Conservation (phyloP, 2,888 invertebrate species). For the Lordiphosa fenestrarum region DNA sequence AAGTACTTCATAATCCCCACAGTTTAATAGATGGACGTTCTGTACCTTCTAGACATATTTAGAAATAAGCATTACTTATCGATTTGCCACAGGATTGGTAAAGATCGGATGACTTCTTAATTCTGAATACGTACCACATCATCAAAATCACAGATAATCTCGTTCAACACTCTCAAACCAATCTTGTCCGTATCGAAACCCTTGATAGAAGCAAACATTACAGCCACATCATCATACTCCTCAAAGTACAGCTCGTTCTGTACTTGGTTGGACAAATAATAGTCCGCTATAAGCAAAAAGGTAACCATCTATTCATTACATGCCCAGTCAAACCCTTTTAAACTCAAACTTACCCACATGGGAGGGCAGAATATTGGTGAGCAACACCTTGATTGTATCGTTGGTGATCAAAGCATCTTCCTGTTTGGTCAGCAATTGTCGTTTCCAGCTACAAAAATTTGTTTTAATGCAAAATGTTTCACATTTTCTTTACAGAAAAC, state of each 20-base stretch:
- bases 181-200: constrained; percentile 87
- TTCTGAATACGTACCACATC: constrained; percentile 81
- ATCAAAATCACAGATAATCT: constrained; percentile 96
- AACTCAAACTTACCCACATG: constrained; percentile 88
- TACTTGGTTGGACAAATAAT: constrained; percentile 86
- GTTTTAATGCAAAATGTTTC: neutral
- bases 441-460: constrained; percentile 82
- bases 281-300: constrained; percentile 83
- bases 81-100: too few relatives aligned
- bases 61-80: too few relatives aligned
- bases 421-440: constrained; percentile 89
- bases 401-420: constrained; percentile 92
- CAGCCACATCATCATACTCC: constrained; percentile 92
- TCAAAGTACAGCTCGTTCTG: constrained; percentile 92
- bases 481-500: too few relatives aligned
- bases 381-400: constrained; percentile 91
- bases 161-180: constrained; percentile 88
- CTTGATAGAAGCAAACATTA: constrained; percentile 97
- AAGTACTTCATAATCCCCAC: too few relatives aligned
- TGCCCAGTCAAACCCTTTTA: too few relatives aligned
- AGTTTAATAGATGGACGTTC: too few relatives aligned
- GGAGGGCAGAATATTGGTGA: constrained; percentile 95
- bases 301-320: neutral
- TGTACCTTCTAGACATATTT: too few relatives aligned
- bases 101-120: too few relatives aligned